Evolutionary conservation across 2,888 invertebrate species (phyloP).

Genomic region (Anthophora plumipes): DNA sequence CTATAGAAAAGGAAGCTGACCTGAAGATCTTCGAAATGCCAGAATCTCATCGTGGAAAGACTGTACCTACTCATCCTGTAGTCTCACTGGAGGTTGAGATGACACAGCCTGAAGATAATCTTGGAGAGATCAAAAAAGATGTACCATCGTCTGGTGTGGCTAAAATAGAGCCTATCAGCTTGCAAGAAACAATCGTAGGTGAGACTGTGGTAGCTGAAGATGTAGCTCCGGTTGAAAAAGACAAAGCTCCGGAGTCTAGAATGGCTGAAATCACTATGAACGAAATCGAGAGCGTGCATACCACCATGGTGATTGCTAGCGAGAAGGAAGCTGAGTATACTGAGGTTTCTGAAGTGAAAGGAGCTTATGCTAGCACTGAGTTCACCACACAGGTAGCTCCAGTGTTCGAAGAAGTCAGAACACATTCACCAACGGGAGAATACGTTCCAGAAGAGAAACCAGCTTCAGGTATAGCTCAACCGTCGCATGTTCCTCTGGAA

Average conservation of each 20-base stretch:
- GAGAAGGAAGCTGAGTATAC: slow-evolving; percentile 85
- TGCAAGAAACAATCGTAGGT: slow-evolving; percentile 86
- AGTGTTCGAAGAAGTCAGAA: slow-evolving; percentile 85
- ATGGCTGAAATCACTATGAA: slow-evolving; percentile 84
- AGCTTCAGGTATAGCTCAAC: slow-evolving; percentile 81
- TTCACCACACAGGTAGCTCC: slow-evolving; percentile 85
- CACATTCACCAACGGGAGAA: slow-evolving; percentile 84
- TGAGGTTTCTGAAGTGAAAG: slow-evolving; percentile 79
- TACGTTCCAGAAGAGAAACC: slow-evolving; percentile 82
- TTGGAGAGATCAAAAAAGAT: slow-evolving; percentile 84
- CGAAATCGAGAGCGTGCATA: slow-evolving; percentile 85
- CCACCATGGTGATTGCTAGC: slow-evolving; percentile 85
- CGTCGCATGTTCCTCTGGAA: slow-evolving; percentile 77
- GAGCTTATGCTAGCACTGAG: slow-evolving; percentile 84
- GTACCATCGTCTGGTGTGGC: slow-evolving; percentile 84
- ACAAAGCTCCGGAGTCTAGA: slow-evolving; percentile 82
- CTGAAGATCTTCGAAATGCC: slow-evolving; percentile 86
- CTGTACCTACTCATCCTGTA: slow-evolving; percentile 85
- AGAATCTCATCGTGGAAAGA: slow-evolving; percentile 86
- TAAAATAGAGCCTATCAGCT: slow-evolving; percentile 81
- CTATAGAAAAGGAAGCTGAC: slow-evolving; percentile 88
- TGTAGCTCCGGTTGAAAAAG: slow-evolving; percentile 83
- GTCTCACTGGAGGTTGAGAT: slow-evolving; percentile 86
- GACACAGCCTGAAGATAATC: slow-evolving; percentile 83
- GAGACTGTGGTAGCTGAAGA: slow-evolving; percentile 87